A percentile compares a stretch with the other conserved stretches of the same genome.
These are phyloP conservation scores for Zygaena filipendulae DNA, from an alignment of 2,888 invertebrate species.

Conservation along the genomic window DNA sequence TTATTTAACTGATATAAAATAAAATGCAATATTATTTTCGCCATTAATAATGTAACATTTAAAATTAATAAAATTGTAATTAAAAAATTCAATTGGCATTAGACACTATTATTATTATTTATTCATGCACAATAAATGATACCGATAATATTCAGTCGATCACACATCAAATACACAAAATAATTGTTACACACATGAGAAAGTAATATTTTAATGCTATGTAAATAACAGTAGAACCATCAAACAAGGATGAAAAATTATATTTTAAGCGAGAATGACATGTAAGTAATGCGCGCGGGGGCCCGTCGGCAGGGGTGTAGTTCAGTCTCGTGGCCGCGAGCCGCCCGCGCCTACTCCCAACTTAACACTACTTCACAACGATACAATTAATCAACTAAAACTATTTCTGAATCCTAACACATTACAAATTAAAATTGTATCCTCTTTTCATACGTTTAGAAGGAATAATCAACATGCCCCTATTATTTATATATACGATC, in stretches of 20 bases:
- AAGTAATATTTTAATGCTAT: slow-evolving; percentile 41
- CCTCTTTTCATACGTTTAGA: slow-evolving; percentile 49
- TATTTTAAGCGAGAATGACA: slow-evolving; percentile 47
- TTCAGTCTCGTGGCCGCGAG: slow-evolving; percentile 60
- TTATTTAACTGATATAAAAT: no score
- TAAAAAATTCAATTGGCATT: slow-evolving; percentile 12
- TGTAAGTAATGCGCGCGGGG: slow-evolving; percentile 41
- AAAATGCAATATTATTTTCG: no score
- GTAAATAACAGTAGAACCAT: slow-evolving; percentile 56
- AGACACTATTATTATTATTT: slow-evolving; percentile 7
- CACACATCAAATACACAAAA: slow-evolving; percentile 54
- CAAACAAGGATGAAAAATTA: slow-evolving; percentile 51
- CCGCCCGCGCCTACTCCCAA: slow-evolving; percentile 42
- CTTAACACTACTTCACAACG: slow-evolving; percentile 63
- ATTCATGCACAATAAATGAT: slow-evolving; percentile 37
- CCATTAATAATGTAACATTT: slow-evolving; percentile 19
- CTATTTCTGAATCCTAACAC: slow-evolving; percentile 56
- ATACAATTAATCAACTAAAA: slow-evolving; percentile 63
- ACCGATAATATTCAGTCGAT: slow-evolving; percentile 37
- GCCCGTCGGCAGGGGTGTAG: slow-evolving; percentile 44
- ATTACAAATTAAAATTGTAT: slow-evolving; percentile 42
- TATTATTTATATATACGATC: slow-evolving; percentile 51
- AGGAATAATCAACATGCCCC: slow-evolving; percentile 58
- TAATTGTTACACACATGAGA: slow-evolving; percentile 54
- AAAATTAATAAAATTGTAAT: slow-evolving; percentile 12